phyloP scores from a whole-genome alignment of 2,797 vertebrate genomes.

The Aulostomus chinensis region DNA sequence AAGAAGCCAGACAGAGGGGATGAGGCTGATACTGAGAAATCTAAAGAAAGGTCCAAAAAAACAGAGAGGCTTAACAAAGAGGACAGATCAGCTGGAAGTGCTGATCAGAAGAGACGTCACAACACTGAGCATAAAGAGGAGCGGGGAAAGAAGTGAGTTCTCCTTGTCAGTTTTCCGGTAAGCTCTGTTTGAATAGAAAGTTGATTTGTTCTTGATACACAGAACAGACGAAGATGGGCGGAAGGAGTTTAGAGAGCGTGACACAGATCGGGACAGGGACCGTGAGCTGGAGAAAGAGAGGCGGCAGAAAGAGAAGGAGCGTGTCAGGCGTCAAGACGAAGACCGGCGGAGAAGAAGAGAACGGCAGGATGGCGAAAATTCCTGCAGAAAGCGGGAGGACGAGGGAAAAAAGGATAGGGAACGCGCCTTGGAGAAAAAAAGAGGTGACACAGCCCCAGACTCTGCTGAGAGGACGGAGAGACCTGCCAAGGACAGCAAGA shows the following conservation, averaged over 20 bases:
- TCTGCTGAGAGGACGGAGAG: slow-evolving; percentile 82
- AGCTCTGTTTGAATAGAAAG: neutral
- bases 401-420: slow-evolving; percentile 89
- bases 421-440: slow-evolving; percentile 86
- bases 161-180: neutral
- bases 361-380: slow-evolving; percentile 90
- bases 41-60: slow-evolving; percentile 91
- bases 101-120: slow-evolving; percentile 83
- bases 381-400: slow-evolving; percentile 88
- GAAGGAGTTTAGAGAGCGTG: slow-evolving; percentile 91
- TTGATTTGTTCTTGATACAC: slow-evolving; percentile 13
- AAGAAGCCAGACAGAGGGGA: slow-evolving; percentile 93
- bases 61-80: slow-evolving; percentile 89
- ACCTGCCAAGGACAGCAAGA: slow-evolving; percentile 84
- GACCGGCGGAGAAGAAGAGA: slow-evolving; percentile 91
- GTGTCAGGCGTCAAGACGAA: slow-evolving; percentile 89
- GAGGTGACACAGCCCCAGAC: slow-evolving; percentile 80
- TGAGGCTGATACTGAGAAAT: slow-evolving; percentile 87
- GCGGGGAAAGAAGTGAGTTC: slow-evolving; percentile 86
- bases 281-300: slow-evolving; percentile 86
- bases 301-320: slow-evolving; percentile 86
- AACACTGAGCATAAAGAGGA: slow-evolving; percentile 90
- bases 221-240: slow-evolving; percentile 89
- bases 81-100: slow-evolving; percentile 78
- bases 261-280: slow-evolving; percentile 86